Conservation (phyloP, 2,797 vertebrate species). For the Platalea minor region DNA sequence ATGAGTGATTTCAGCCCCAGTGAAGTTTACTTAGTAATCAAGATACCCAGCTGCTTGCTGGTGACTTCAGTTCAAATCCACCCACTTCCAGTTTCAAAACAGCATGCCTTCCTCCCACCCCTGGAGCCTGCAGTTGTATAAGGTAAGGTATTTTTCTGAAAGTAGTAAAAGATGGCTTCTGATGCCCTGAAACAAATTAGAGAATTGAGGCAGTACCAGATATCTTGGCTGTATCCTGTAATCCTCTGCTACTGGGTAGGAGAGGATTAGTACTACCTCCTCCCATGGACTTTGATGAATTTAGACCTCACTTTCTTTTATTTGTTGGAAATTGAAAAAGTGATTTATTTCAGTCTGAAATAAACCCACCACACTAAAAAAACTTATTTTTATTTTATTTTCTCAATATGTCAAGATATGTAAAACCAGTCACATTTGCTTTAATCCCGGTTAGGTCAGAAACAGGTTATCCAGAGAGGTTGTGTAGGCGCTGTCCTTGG, state of each 20-base stretch:
- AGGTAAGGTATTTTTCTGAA: not conserved
- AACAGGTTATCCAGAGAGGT: not conserved
- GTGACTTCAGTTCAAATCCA: not conserved
- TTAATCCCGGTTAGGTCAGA: not conserved
- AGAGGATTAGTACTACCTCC: not conserved
- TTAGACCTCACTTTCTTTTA: not conserved
- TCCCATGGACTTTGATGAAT: not conserved
- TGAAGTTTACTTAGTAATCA: not conserved
- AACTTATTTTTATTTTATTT: not conserved
- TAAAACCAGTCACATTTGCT: not conserved
- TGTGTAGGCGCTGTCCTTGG: not conserved
- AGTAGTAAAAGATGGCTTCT: not conserved
- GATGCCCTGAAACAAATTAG: not conserved
- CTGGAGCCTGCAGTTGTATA: not conserved
- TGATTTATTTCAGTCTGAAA: not conserved
- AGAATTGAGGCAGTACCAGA: not conserved
- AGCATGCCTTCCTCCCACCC: not conserved
- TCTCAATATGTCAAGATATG: not conserved
- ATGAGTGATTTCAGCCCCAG: not conserved
- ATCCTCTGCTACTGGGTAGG: not conserved
- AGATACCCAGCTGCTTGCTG: not conserved
- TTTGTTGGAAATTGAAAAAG: not conserved
- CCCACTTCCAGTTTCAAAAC: not conserved
- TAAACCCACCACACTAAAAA: not conserved
- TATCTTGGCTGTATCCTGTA: not conserved